phyloP scores from a whole-genome alignment of 2,113 vertebrate species.

The Apistogramma diplotaenia region DNA sequence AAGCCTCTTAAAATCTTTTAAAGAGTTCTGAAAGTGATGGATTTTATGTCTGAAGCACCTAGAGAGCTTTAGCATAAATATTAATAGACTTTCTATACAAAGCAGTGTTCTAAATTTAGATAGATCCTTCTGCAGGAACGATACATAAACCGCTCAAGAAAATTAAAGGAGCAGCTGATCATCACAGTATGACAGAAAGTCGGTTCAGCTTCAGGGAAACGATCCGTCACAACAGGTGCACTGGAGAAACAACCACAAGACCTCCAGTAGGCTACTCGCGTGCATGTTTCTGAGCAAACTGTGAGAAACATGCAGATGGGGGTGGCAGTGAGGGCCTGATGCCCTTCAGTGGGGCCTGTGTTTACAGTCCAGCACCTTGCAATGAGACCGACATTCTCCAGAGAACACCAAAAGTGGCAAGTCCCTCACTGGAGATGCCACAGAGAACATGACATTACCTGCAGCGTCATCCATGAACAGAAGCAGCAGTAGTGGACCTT shows the following conservation, averaged over 20 bases:
- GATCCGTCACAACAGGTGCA: not conserved
- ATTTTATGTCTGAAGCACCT: not conserved
- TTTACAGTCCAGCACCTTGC: not conserved
- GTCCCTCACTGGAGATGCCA: not conserved
- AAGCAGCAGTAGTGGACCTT: not conserved
- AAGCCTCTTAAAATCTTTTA: not conserved
- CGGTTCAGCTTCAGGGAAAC: not conserved
- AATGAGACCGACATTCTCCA: not conserved
- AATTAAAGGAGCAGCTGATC: not conserved
- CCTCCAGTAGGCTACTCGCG: not conserved
- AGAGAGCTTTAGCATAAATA: constrained; percentile 24
- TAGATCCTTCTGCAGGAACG: not conserved
- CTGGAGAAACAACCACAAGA: not conserved
- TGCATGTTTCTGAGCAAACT: too few species aligned
- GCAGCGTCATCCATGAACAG: not conserved
- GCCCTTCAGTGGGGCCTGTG: not conserved
- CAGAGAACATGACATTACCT: not conserved
- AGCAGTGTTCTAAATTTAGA: not conserved
- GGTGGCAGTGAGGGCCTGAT: not conserved
- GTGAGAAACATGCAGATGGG: too few species aligned
- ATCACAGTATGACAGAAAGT: not conserved
- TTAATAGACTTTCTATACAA: not conserved
- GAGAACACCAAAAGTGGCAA: not conserved
- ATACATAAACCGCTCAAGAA: not conserved
- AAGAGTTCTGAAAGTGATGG: not conserved